Evolutionary conservation across 2,888 invertebrate species (phyloP).

Genomic region (Pristionchus fissidentatus): DNA sequence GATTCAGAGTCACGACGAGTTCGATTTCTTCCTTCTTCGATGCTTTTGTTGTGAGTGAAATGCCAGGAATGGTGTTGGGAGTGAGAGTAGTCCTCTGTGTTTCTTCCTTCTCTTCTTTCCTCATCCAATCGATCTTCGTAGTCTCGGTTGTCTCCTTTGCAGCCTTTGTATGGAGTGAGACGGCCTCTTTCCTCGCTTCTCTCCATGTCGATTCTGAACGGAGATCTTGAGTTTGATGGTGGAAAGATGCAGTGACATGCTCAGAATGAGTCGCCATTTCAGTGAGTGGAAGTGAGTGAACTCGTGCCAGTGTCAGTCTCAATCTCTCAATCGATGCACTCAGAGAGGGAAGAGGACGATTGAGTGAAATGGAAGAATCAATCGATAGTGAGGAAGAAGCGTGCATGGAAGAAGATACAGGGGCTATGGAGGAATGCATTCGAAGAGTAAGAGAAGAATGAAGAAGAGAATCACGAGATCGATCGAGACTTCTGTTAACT

Average conservation of each 20-base stretch:
- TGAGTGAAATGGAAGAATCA: background rate
- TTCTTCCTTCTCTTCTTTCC: background rate
- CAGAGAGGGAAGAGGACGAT: background rate
- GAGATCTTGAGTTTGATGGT: slow-evolving; percentile 54
- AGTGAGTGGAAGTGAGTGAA: slow-evolving; percentile 31
- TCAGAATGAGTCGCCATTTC: slow-evolving; percentile 48
- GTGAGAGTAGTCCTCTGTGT: slow-evolving; percentile 57
- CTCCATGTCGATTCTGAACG: slow-evolving; percentile 63
- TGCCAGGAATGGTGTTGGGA: slow-evolving; percentile 56
- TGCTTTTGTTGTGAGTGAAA: slow-evolving; percentile 58
- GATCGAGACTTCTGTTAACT: slow-evolving; percentile 17
- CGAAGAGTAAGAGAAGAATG: background rate
- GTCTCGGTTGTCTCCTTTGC: slow-evolving; percentile 54
- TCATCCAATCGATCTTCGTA: slow-evolving; percentile 51
- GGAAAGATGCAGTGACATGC: slow-evolving; percentile 62
- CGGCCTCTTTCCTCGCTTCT: slow-evolving; percentile 62
- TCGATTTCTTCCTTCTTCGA: slow-evolving; percentile 57
- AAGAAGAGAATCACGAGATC: slow-evolving; percentile 1
- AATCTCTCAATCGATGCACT: background rate
- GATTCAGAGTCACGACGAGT: slow-evolving; percentile 55
- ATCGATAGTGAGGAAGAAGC: background rate
- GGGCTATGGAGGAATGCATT: slow-evolving; percentile 3
- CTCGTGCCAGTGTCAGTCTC: background rate
- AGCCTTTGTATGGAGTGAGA: slow-evolving; percentile 59
- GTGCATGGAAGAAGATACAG: slow-evolving; percentile 9